Conservation (phyloP, 1,140 invertebrate species). For the Papilio polytes region DNA sequence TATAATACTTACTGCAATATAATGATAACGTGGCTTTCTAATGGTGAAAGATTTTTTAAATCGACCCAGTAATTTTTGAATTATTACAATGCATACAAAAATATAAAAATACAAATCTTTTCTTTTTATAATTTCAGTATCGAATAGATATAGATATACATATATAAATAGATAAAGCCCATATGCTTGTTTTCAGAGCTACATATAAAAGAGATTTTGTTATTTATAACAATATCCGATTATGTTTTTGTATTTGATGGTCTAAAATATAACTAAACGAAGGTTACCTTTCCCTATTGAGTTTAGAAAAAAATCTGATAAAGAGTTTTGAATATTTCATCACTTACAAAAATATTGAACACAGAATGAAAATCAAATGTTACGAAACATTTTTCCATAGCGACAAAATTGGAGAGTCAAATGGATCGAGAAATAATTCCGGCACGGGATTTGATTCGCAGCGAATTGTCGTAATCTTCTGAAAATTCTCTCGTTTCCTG, state of each 20-base stretch:
- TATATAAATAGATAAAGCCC: too few relatives aligned
- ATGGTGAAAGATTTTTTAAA: background rate
- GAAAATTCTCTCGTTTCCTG: conserved; percentile 30
- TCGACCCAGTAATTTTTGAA: too few relatives aligned
- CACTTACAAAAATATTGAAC: conserved; percentile 6
- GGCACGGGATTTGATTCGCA: conserved; percentile 35
- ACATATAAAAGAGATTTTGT: too few relatives aligned
- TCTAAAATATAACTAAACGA: background rate
- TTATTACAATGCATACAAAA: too few relatives aligned
- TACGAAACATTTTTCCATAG: conserved; percentile 26
- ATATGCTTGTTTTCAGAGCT: background rate
- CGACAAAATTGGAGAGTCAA: conserved; percentile 37
- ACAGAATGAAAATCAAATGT: conserved; percentile 32
- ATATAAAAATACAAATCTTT: too few relatives aligned
- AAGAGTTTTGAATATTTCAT: conserved; percentile 6
- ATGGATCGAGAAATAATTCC: conserved; percentile 34
- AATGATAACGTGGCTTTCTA: background rate
- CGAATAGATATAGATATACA: too few relatives aligned
- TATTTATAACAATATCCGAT: background rate
- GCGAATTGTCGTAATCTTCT: conserved; percentile 34
- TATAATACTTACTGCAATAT: too few relatives aligned
- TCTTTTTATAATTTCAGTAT: too few relatives aligned
- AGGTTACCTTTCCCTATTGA: background rate
- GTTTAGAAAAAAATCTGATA: background rate
- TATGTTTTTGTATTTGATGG: background rate